Evolutionary conservation across 2,113 vertebrate species (phyloP), one percentile per base, ranked within the genome.

Genomic region (Plecotus auritus): DNA sequence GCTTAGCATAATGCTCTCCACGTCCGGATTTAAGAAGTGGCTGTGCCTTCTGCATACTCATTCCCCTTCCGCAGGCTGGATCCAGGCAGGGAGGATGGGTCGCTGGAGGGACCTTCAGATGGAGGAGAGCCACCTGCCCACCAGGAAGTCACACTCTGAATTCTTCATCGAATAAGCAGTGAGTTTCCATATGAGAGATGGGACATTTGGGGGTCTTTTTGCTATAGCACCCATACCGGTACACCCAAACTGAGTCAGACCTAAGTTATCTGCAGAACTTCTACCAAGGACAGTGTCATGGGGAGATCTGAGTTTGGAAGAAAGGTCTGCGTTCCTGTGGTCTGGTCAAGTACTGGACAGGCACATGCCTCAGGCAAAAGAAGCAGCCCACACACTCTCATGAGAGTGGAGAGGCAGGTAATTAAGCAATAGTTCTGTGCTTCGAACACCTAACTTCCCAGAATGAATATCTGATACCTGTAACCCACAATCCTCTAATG

Each of bases 341-440:
- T 4, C 45, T 30, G 1, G 16, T 78, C 67, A 59, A 66, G 10
- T 40, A 26, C 2, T 10, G 11, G 18, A 32, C 14, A 40, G 69
- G 9, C 28, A 30, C 8, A 13, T 5, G 7, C 28, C 45, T 70
- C 2, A 17, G 18, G 42, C 23, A 35, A 35, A 51, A 64, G 10
- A 87, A 88, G 64, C 72, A 76, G 28, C 7, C 14, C 14, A 3
- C 10, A 42, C 6, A 5, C 8, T 69, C 10, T 59, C 22, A 85
- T 20, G 9, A 40, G 37, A 69, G 12, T 45, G 40, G 4, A 30
- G 5, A 56, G 16, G 42, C 13, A 35, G 10, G 28, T 9, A 1
- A 5, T 1, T 7, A n/a, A 26, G 14, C 9, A 1, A 32, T 17
- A 51, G 26, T 23, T 42, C 64, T 12, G 4, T 3, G 3, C 51